Percentiles rank a stretch among this genome's conserved stretches.
phyloP scores from a whole-genome alignment of 2,888 invertebrate genomes.

The Phyllotreta cruciferae region DNA sequence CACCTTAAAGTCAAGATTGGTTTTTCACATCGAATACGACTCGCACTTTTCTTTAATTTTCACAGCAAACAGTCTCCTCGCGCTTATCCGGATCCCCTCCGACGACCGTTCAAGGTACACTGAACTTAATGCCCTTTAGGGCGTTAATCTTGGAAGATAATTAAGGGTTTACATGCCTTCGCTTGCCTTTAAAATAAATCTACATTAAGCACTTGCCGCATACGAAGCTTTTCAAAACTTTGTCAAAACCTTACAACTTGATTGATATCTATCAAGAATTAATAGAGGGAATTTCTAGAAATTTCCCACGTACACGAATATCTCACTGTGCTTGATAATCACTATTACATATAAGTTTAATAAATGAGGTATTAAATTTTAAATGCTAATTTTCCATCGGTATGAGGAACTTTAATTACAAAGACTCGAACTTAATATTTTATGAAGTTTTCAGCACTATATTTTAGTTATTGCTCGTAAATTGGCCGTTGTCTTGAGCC shows the following conservation, averaged over 20 bases:
- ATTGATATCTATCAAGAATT: no score
- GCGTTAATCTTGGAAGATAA: constrained; percentile 16
- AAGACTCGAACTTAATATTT: no score
- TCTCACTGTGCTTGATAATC: no score
- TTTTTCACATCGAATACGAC: constrained; percentile 23
- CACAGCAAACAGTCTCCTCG: constrained; percentile 13
- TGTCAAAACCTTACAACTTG: background rate
- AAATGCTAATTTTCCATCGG: no score
- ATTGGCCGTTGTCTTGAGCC: no score
- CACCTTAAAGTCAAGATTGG: constrained; percentile 35
- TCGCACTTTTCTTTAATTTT: constrained; percentile 28
- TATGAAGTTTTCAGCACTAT: no score
- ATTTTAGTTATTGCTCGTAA: no score
- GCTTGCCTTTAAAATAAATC: constrained; percentile 3
- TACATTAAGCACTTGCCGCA: background rate
- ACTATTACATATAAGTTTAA: no score
- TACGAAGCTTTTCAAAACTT: background rate
- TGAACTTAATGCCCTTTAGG: constrained; percentile 13
- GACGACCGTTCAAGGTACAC: constrained; percentile 8
- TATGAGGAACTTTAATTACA: no score
- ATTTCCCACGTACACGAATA: no score
- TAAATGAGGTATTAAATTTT: no score
- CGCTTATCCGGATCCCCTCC: background rate
- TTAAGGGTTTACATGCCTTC: constrained; percentile 11
- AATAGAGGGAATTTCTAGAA: no score